Conservation (phyloP, 1,140 invertebrate species). For the Drosophila leontia region DNA sequence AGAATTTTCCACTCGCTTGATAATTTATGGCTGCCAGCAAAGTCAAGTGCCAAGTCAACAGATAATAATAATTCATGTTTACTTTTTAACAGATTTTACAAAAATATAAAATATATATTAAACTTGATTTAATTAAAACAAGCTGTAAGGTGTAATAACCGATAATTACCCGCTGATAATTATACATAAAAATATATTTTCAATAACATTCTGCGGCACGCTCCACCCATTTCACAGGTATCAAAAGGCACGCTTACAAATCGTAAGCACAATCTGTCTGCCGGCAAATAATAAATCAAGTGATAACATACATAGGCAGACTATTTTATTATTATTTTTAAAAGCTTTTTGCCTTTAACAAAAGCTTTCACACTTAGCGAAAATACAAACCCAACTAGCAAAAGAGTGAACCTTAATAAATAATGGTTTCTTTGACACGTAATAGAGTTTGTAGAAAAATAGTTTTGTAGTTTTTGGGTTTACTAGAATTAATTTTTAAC, state of each 20-base stretch:
- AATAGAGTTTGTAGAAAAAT: background rate
- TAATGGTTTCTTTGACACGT: background rate
- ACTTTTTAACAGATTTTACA: background rate
- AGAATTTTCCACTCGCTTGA: constrained; percentile 39
- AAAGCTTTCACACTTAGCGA: constrained; percentile 28
- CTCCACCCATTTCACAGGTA: background rate
- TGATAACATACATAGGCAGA: constrained; percentile 4
- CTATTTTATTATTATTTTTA: background rate
- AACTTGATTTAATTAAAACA: background rate
- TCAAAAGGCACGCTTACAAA: constrained; percentile 8
- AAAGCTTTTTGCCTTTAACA: constrained; percentile 11
- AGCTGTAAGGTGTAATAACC: background rate
- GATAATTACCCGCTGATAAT: background rate
- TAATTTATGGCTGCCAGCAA: constrained; percentile 2
- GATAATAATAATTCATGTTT: background rate
- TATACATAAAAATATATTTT: background rate
- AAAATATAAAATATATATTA: too few relatives aligned
- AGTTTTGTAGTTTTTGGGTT: background rate
- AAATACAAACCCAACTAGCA: constrained; percentile 8
- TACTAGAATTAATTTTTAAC: background rate
- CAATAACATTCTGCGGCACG: background rate
- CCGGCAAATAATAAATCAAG: constrained; percentile 7
- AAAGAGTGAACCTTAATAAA: background rate
- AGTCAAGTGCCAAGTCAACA: constrained; percentile 1
- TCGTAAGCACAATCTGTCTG: background rate